Percentiles rank a stretch among this genome's conserved stretches.
These are phyloP conservation scores for Recurvirostra avosetta DNA, from an alignment of 2,113 vertebrate species.

Conservation along the genomic window DNA sequence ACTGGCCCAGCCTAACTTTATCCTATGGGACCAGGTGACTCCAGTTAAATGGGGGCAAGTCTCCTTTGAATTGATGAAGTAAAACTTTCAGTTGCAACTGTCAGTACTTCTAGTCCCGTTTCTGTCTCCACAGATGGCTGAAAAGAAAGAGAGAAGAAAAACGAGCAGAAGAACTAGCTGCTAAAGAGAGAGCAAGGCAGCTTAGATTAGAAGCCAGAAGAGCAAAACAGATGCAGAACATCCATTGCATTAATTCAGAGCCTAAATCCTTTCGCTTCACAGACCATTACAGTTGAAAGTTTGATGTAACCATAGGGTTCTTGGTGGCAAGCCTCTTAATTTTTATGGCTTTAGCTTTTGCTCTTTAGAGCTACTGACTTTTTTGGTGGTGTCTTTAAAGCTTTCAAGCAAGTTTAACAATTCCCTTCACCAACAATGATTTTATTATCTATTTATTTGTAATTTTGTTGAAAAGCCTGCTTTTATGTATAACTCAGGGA, in stretches of 20 bases:
- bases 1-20: background rate
- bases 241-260: constrained; percentile 76
- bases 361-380: constrained; percentile 12
- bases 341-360: constrained; percentile 2
- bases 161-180: constrained; percentile 80
- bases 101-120: background rate
- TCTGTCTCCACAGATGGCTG: constrained; percentile 82
- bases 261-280: constrained; percentile 79
- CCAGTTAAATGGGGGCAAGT: background rate
- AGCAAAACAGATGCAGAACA: constrained; percentile 79
- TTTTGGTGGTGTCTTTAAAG: constrained; percentile 38
- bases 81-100: background rate
- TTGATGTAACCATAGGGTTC: constrained; percentile 44
- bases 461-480: constrained; percentile 45
- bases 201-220: constrained; percentile 84
- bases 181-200: constrained; percentile 83
- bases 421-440: constrained; percentile 13
- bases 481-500: constrained; percentile 31
- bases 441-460: constrained; percentile 47
- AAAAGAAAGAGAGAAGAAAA: constrained; percentile 87
- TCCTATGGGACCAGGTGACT: background rate
- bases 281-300: constrained; percentile 77
- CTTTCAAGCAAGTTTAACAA: constrained; percentile 19
- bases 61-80: background rate
- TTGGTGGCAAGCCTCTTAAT: background rate